Conservation (phyloP, 2,113 vertebrate species). For the Phalacrocorax brasilianus region DNA sequence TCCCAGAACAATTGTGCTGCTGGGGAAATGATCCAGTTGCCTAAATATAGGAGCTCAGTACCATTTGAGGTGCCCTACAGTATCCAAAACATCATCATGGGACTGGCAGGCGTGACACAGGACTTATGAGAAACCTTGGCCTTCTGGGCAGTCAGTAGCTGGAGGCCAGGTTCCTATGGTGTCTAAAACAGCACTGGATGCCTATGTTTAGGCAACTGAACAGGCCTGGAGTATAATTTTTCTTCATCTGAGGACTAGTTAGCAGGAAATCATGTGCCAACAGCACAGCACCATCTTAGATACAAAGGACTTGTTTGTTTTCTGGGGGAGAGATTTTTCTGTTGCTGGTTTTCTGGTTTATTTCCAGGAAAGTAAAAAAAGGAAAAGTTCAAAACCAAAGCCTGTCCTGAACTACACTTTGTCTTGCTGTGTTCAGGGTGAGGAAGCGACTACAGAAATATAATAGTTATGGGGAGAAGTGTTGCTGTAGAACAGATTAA, state of each 20-base stretch:
- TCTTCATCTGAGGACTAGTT: neutral
- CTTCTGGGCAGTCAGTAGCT: neutral
- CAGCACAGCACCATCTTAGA: neutral
- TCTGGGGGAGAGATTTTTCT: neutral
- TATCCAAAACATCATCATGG: neutral
- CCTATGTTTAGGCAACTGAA: neutral
- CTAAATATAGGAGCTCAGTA: constrained; percentile 43
- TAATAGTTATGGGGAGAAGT: neutral
- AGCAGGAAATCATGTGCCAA: neutral
- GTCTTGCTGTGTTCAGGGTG: neutral
- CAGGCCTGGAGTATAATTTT: neutral
- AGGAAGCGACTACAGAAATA: neutral
- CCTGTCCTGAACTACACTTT: neutral
- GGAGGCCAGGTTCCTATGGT: neutral
- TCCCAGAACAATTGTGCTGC: constrained; percentile 11
- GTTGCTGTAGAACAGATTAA: neutral
- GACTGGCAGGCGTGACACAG: neutral
- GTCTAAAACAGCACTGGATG: neutral
- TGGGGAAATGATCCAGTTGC: neutral
- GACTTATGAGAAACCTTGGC: neutral
- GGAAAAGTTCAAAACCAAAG: neutral
- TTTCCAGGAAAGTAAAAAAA: neutral
- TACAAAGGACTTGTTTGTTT: neutral
- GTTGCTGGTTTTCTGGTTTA: neutral
- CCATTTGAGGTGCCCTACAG: neutral